phyloP scores from a whole-genome alignment of 2,113 vertebrate genomes.

The Python bivittatus region DNA sequence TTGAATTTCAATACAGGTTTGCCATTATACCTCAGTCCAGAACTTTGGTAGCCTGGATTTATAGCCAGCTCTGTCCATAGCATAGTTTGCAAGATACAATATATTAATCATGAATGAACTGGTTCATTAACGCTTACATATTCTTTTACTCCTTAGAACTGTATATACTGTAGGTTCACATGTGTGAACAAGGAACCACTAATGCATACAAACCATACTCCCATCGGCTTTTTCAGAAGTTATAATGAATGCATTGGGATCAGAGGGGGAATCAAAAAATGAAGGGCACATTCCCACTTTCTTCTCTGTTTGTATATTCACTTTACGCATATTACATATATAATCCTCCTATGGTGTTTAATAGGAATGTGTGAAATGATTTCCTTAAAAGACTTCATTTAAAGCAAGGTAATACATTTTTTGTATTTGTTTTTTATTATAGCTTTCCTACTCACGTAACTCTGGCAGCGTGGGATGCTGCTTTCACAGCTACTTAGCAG shows the following conservation, averaged over 20 bases:
- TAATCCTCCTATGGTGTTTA: background rate
- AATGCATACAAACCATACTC: background rate
- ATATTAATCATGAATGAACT: background rate
- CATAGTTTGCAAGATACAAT: background rate
- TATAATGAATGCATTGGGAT: background rate
- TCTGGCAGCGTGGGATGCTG: background rate
- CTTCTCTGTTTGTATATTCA: background rate
- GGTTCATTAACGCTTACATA: background rate
- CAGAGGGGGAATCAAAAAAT: background rate
- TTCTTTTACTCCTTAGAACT: background rate
- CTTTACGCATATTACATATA: background rate
- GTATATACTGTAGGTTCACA: background rate
- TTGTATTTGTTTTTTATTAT: background rate
- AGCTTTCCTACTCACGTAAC: background rate
- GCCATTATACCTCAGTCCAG: background rate
- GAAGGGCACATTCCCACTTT: background rate
- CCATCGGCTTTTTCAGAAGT: background rate
- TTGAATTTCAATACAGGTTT: background rate
- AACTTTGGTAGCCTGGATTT: constrained; percentile 7
- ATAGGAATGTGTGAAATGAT: background rate
- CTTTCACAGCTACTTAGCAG: background rate
- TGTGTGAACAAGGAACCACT: too few species aligned
- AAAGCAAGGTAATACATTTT: background rate
- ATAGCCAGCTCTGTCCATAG: background rate
- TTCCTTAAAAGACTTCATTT: background rate